Evolutionary conservation across 2,113 vertebrate species (phyloP), one percentile per base, ranked within the genome.

Genomic region (Myrmophylax atrothorax): DNA sequence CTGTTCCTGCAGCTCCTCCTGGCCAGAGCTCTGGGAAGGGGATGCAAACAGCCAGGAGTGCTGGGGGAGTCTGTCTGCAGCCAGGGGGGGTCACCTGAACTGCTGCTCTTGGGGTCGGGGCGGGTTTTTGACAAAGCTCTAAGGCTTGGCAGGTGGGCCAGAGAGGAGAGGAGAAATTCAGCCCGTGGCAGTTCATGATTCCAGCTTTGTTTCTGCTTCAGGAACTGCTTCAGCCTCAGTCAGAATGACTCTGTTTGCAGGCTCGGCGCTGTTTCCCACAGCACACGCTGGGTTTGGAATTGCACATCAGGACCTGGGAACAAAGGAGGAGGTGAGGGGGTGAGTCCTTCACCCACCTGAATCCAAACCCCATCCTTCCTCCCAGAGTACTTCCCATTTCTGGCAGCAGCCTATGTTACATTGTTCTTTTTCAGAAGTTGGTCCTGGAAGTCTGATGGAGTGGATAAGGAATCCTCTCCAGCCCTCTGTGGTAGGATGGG

Each of bases 391-490:
- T 44, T 82, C 56, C 76, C 5, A 4, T 18, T 73, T 9, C 67
- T 88, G 35, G 14, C 37, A 14, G 4, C 1, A 5, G 11, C 42
- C 44, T 56, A 0, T 38, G 9, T 62, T 13, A 4, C n/a, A 12
- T 31, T 22, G 5, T 47, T 58, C 38, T 29, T 22, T 9, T 46
- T 72, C 20, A 64, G 49, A 59, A 64, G 19, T 7, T 63, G 23
- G 15, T 67, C 49, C 44, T 80, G 20, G 33, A 79, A 72, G 15
- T 25, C 58, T 52, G 28, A 22, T 10, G 18, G 47, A 12, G 7
- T 1, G 2, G 11, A 6, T 23, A 44, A 88, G 46, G 60, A 75
- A 79, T 75, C 52, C 14, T 37, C 10, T 75, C 15, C 22, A 37
- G 47, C 19, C 29, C 35, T 63, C 73, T 6, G 7, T 19, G 20